Conservation (phyloP, 2,888 invertebrate species). For the Platycnemis pennipes region DNA sequence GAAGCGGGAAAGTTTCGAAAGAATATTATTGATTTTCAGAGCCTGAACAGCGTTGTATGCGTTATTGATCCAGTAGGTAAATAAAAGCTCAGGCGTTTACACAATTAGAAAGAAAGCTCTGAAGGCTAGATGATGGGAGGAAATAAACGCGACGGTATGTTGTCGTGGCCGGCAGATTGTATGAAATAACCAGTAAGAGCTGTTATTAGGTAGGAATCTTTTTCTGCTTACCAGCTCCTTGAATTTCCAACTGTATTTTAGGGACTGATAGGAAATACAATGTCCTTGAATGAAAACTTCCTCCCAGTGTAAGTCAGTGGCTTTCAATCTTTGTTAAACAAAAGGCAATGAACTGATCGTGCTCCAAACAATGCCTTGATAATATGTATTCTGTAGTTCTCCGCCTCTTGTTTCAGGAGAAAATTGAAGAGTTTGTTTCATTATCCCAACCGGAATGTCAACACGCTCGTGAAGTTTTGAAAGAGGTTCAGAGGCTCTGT, state of each 20-base stretch:
- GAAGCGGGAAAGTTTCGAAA: neutral
- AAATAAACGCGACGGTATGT: neutral
- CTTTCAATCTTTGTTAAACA: too few species aligned
- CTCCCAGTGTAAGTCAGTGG: neutral
- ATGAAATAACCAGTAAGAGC: neutral
- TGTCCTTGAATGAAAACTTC: neutral
- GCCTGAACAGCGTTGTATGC: neutral
- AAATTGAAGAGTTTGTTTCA: conserved; percentile 45
- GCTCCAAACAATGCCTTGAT: too few species aligned
- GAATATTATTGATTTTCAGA: neutral
- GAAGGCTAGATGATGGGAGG: neutral
- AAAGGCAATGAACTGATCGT: too few species aligned
- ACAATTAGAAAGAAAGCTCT: neutral
- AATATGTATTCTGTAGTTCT: neutral
- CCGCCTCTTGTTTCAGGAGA: conserved; percentile 33
- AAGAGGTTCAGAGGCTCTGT: conserved; percentile 56
- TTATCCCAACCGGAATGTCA: conserved; percentile 57
- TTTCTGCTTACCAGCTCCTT: neutral
- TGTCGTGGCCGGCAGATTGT: neutral
- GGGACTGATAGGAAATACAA: neutral
- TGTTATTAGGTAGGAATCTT: neutral
- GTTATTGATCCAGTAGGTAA: conserved; percentile 6
- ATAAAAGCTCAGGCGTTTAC: conserved; percentile 10
- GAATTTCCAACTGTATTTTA: neutral
- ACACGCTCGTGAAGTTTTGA: conserved; percentile 54